Percentiles rank a stretch among this genome's conserved stretches.
These are phyloP conservation scores for Bombus breviceps DNA, from an alignment of 1,140 invertebrate genomes.

Conservation along the genomic window DNA sequence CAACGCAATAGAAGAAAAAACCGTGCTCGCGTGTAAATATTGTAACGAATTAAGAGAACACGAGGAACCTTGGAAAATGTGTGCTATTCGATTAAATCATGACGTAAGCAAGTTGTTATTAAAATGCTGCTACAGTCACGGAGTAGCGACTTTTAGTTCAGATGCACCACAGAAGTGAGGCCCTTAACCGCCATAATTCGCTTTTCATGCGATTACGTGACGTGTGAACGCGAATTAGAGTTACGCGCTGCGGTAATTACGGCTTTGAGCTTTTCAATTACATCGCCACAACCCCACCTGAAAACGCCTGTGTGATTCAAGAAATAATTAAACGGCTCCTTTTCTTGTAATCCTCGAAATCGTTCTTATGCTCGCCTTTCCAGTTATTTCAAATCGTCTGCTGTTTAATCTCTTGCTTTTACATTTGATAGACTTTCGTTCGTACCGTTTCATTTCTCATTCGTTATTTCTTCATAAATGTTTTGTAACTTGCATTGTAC, in stretches of 20 bases:
- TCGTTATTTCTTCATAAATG: too few relatives aligned
- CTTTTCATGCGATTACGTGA: slow-evolving; percentile 57
- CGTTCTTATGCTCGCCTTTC: neutral
- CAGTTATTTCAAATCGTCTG: neutral
- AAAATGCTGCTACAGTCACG: neutral
- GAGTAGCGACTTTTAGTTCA: slow-evolving; percentile 12
- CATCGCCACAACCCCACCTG: neutral
- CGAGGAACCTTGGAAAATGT: neutral
- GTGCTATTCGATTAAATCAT: slow-evolving; percentile 28
- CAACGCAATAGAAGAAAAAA: neutral
- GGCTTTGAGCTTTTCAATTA: slow-evolving; percentile 66
- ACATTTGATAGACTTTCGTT: too few relatives aligned
- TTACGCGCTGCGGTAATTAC: slow-evolving; percentile 54
- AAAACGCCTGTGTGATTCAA: slow-evolving; percentile 46
- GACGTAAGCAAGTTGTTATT: neutral
- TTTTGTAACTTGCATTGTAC: too few relatives aligned
- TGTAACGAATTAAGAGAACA: neutral
- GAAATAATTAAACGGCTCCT: slow-evolving; percentile 57
- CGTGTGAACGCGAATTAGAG: slow-evolving; percentile 46
- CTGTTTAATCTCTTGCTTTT: neutral
- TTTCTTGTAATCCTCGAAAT: slow-evolving; percentile 12
- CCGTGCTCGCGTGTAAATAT: neutral
- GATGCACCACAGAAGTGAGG: slow-evolving; percentile 6
- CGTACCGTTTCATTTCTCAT: too few relatives aligned
- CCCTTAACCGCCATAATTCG: slow-evolving; percentile 14